Conservation (phyloP, 2,113 vertebrate species). For the Gambusia holbrooki region DNA sequence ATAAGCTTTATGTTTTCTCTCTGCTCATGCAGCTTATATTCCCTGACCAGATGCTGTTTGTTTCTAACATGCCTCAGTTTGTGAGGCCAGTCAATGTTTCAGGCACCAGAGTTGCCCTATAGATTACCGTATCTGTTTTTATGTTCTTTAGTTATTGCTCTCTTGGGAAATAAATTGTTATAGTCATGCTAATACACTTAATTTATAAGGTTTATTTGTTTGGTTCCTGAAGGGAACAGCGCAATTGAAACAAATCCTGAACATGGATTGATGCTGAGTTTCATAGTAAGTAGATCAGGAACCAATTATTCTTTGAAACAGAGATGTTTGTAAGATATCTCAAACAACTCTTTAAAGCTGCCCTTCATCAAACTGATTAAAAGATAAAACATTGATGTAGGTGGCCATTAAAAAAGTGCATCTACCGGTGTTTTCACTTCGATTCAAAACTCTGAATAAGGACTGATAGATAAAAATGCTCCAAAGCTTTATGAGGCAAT, state of each 20-base stretch:
- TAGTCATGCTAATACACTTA: not conserved
- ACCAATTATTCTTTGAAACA: constrained; percentile 12
- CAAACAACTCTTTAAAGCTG: not conserved
- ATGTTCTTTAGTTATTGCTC: not conserved
- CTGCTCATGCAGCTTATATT: no score
- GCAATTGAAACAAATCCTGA: not conserved
- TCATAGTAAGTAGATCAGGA: constrained; percentile 5
- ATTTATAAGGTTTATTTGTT: not conserved
- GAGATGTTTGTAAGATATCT: not conserved
- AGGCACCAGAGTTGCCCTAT: not conserved
- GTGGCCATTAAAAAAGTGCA: not conserved
- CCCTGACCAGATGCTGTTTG: no score
- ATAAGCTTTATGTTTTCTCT: not conserved
- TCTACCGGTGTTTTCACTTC: not conserved
- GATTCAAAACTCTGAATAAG: not conserved
- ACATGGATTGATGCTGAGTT: not conserved
- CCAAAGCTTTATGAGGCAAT: not conserved
- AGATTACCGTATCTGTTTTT: not conserved
- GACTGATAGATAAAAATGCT: not conserved
- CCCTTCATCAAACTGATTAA: not conserved
- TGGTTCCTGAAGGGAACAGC: not conserved
- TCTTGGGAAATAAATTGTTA: not conserved
- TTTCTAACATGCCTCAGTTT: no score
- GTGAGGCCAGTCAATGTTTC: no score
- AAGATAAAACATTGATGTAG: not conserved